Percentiles rank a stretch among this genome's conserved stretches.
These are phyloP conservation scores for Laupala kohalensis DNA, from an alignment of 1,140 invertebrate species.

Conservation along the genomic window DNA sequence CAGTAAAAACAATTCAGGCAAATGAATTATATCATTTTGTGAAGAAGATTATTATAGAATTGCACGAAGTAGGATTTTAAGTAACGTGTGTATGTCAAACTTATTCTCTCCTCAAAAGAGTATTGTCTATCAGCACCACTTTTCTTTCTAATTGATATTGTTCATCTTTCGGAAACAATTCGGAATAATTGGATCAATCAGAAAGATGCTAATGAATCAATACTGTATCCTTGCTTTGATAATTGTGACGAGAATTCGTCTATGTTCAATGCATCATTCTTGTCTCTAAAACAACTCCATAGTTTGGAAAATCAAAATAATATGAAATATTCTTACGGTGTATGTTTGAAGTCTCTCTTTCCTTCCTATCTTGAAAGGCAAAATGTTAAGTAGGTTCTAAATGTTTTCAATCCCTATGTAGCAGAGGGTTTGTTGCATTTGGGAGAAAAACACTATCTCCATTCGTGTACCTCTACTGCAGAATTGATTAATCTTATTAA, in stretches of 20 bases:
- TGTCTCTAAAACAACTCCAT: too few relatives aligned
- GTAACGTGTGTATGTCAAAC: slow-evolving; percentile 12
- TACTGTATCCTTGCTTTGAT: background rate
- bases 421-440: too few relatives aligned
- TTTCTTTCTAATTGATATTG: background rate
- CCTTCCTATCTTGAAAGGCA: too few relatives aligned
- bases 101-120: slow-evolving; percentile 5
- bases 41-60: slow-evolving; percentile 10
- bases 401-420: too few relatives aligned
- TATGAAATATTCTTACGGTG: too few relatives aligned
- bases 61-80: slow-evolving; percentile 11
- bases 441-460: too few relatives aligned
- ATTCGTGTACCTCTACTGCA: too few relatives aligned
- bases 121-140: slow-evolving; percentile 4
- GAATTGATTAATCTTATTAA: too few relatives aligned
- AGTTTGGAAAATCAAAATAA: too few relatives aligned
- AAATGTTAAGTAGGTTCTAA: too few relatives aligned
- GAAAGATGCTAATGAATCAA: background rate
- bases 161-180: background rate
- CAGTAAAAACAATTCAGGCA: slow-evolving; percentile 12
- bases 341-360: too few relatives aligned
- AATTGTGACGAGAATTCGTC: background rate
- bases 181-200: slow-evolving; percentile 2
- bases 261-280: background rate
- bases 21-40: slow-evolving; percentile 9